phyloP scores from a whole-genome alignment of 2,113 vertebrate species.

The Oreochromis tanganicae region DNA sequence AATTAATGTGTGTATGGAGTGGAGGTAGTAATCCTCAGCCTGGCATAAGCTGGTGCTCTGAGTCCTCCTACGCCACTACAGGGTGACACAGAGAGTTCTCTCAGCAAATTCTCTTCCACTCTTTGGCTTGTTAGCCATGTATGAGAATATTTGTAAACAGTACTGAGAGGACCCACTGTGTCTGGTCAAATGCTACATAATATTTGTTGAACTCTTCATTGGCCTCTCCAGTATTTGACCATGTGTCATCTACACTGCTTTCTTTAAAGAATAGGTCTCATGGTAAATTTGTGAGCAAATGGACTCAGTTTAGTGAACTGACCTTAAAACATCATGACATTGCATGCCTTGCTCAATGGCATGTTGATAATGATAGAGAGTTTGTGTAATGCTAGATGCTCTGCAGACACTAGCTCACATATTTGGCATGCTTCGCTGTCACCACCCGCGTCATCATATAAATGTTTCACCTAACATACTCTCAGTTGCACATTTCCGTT shows the following conservation, averaged over 20 bases:
- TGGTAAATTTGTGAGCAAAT: constrained; percentile 26
- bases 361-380: constrained; percentile 5
- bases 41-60: constrained; percentile 33
- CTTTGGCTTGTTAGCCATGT: background rate
- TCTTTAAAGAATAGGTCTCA: background rate
- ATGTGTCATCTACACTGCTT: background rate
- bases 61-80: constrained; percentile 42
- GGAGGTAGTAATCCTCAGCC: constrained; percentile 59
- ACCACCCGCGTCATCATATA: background rate
- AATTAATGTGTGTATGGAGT: constrained; percentile 42
- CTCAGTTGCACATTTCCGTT: constrained; percentile 2
- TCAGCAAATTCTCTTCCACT: background rate
- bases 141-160: background rate
- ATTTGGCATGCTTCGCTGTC: background rate
- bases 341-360: constrained; percentile 51
- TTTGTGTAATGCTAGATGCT: background rate
- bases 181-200: background rate
- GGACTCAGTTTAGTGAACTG: background rate
- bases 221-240: background rate
- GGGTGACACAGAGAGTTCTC: constrained; percentile 6
- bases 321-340: constrained; percentile 24
- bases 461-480: constrained; percentile 15
- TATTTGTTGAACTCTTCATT: background rate
- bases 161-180: background rate
- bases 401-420: background rate